Conservation (phyloP, 2,797 vertebrate species). For the Rhinatrema bivittatum region DNA sequence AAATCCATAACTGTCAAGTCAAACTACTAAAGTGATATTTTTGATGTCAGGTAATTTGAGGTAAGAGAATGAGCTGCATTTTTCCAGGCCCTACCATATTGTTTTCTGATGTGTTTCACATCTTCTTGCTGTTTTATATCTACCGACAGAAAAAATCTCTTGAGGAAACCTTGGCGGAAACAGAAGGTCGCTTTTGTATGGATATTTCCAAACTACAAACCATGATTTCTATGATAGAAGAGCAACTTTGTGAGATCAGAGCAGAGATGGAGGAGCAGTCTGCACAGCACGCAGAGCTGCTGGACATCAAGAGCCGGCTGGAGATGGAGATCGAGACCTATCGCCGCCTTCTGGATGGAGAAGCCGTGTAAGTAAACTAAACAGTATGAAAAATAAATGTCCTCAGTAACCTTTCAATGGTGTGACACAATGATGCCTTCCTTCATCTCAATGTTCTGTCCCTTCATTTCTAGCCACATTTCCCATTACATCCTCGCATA, state of each 20-base stretch:
- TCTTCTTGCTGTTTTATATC: background rate
- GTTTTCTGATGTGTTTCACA: too few species aligned
- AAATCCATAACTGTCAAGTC: too few species aligned
- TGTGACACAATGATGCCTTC: too few species aligned
- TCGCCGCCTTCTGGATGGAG: constrained; percentile 41
- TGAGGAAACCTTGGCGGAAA: constrained; percentile 41
- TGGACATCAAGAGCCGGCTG: constrained; percentile 47
- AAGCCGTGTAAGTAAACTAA: constrained; percentile 26
- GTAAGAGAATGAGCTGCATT: too few species aligned
- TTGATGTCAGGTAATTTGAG: too few species aligned
- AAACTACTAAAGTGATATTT: too few species aligned
- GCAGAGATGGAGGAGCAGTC: constrained; percentile 44
- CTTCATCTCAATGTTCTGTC: too few species aligned
- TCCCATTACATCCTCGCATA: too few species aligned
- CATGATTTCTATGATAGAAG: constrained; percentile 34
- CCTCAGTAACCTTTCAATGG: too few species aligned
- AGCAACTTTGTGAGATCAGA: constrained; percentile 46
- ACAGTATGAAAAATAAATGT: too few species aligned
- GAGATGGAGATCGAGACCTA: constrained; percentile 50
- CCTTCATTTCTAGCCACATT: too few species aligned
- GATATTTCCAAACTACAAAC: constrained; percentile 39
- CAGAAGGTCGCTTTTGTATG: constrained; percentile 34
- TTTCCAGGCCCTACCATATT: too few species aligned
- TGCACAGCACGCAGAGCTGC: constrained; percentile 38
- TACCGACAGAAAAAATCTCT: constrained; percentile 44